A percentile compares a stretch with the other conserved stretches of the same genome.
These are phyloP conservation scores for Sebastolobus altivelis DNA, from an alignment of 2,797 vertebrate species.

Conservation along the genomic window DNA sequence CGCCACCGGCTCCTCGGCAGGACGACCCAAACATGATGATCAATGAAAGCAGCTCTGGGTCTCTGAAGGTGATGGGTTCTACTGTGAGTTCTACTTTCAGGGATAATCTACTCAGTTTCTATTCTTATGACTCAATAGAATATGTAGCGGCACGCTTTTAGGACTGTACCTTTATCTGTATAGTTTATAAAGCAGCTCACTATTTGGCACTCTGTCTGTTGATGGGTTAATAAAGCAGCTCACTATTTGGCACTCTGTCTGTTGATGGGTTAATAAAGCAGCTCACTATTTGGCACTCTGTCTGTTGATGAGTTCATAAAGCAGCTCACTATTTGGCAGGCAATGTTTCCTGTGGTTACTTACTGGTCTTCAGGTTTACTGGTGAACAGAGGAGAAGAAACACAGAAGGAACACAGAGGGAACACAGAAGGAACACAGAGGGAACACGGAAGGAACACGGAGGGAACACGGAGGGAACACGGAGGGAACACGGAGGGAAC, in stretches of 20 bases:
- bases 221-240: not conserved
- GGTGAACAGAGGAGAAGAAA: constrained; percentile 40
- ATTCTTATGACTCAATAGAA: not conserved
- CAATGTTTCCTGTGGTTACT: constrained; percentile 57
- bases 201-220: not conserved
- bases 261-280: not conserved
- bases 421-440: no score
- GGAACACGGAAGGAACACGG: not conserved
- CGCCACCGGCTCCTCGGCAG: no score
- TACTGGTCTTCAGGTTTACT: constrained; percentile 78
- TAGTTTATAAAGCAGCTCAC: not conserved
- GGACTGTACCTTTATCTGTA: not conserved
- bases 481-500: not conserved
- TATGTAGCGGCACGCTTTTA: constrained; percentile 4
- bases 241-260: not conserved
- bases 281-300: not conserved
- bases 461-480: no score
- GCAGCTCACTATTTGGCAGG: constrained; percentile 5
- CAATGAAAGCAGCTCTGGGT: no score
- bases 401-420: constrained; percentile 13
- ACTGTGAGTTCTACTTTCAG: no score
- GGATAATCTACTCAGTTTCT: not conserved
- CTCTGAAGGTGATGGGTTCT: no score
- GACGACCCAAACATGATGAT: no score
- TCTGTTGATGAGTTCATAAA: not conserved